Percentiles rank a stretch among this genome's conserved stretches.
Evolutionary conservation across 37 sponge, comb jelly and placozoan genomes (phyloP).

Genomic region (Hexactinellida sp.): DNA sequence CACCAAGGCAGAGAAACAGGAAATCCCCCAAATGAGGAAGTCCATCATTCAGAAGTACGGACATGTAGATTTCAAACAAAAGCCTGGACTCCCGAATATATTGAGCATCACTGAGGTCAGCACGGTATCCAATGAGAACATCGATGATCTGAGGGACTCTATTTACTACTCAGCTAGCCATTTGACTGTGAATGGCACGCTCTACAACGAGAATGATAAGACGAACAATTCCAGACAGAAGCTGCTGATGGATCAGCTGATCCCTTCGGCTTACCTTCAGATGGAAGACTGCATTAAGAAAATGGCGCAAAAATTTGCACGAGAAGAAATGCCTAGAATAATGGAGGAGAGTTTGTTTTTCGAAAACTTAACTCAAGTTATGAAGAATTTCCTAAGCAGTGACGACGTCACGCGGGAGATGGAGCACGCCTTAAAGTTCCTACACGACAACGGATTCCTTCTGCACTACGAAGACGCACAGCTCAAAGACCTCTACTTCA

Average conservation of each 20-base stretch:
- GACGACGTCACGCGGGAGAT: constrained; percentile 46
- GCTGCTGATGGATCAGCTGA: constrained; percentile 68
- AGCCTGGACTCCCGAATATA: background rate
- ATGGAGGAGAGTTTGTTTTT: background rate
- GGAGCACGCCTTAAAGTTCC: constrained; percentile 65
- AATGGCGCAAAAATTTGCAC: constrained; percentile 28
- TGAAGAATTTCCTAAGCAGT: constrained; percentile 28
- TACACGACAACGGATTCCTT: constrained; percentile 70
- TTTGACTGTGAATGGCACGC: background rate
- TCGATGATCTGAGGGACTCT: constrained; percentile 33
- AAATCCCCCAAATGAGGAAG: constrained; percentile 24
- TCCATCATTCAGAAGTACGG: background rate
- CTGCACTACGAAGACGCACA: constrained; percentile 71
- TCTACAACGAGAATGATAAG: background rate
- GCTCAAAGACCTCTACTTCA: constrained; percentile 66
- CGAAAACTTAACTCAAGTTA: background rate
- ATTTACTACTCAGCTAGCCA: constrained; percentile 22
- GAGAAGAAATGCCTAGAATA: constrained; percentile 9
- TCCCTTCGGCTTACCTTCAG: constrained; percentile 65
- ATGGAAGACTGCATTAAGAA: constrained; percentile 61
- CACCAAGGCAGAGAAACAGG: constrained; percentile 1
- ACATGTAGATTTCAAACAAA: background rate
- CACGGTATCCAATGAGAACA: constrained; percentile 23
- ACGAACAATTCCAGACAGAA: constrained; percentile 20
- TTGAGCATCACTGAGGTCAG: background rate